Evolutionary conservation across 2,113 vertebrate genomes (phyloP).

Genomic region (Semnornis frantzii): DNA sequence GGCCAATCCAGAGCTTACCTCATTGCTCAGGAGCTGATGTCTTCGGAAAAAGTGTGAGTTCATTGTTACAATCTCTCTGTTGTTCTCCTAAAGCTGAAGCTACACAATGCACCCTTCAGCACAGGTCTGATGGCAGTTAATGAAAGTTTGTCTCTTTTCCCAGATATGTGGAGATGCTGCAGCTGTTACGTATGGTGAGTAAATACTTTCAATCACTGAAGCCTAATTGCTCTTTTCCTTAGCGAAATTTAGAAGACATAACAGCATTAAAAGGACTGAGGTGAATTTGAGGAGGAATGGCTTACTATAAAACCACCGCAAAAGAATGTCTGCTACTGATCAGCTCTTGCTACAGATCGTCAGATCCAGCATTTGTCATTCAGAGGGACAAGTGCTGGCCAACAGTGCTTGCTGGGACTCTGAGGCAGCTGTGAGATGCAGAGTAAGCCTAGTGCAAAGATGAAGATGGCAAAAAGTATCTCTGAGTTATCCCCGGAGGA

Average conservation of each 20-base stretch:
- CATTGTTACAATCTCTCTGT: not conserved
- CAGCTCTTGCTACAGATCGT: not conserved
- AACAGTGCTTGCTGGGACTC: not conserved
- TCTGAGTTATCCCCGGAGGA: not conserved
- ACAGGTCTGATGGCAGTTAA: slow-evolving; percentile 32
- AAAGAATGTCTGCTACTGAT: not conserved
- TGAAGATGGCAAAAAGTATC: not conserved
- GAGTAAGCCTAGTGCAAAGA: not conserved
- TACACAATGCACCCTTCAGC: not conserved
- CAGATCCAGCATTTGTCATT: not conserved
- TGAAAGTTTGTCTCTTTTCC: slow-evolving; percentile 59
- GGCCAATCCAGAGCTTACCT: slow-evolving; percentile 85
- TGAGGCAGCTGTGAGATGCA: not conserved
- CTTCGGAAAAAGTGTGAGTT: slow-evolving; percentile 91
- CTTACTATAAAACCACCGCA: not conserved
- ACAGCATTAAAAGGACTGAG: not conserved
- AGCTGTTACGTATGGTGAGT: slow-evolving; percentile 83
- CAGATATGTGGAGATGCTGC: slow-evolving; percentile 89
- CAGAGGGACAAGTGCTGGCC: not conserved
- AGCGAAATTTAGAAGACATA: slow-evolving; percentile 25
- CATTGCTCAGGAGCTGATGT: slow-evolving; percentile 86
- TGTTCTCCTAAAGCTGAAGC: not conserved
- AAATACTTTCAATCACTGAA: slow-evolving; percentile 39
- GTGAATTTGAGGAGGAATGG: not conserved
- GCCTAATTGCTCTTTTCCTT: slow-evolving; percentile 24